These are phyloP conservation scores for Anas platyrhynchos DNA, from an alignment of 2,113 vertebrate species.

Conservation along the genomic window DNA sequence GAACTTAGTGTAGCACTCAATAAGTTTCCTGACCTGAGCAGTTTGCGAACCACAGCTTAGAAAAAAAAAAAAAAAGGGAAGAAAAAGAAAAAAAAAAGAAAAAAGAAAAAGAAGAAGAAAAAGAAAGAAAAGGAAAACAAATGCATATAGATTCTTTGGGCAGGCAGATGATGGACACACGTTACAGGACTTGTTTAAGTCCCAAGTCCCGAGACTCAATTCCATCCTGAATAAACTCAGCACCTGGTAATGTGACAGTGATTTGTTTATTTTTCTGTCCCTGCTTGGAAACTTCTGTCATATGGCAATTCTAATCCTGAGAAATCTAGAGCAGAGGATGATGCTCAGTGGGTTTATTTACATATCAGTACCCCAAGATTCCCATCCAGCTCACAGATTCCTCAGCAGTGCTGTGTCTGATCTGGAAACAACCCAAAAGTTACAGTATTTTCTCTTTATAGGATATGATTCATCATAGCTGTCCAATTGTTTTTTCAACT, in stretches of 20 bases:
- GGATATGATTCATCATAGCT: slow-evolving; percentile 36
- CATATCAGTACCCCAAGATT: not conserved
- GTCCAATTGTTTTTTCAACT: slow-evolving; percentile 23
- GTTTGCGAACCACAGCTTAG: not conserved
- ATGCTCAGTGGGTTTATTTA: not conserved
- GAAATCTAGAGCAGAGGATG: not conserved
- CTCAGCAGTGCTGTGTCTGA: not conserved
- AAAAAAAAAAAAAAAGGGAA: too few relatives aligned
- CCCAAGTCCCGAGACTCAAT: not conserved
- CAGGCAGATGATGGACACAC: fast-evolving
- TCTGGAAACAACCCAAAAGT: not conserved
- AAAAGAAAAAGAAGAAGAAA: too few relatives aligned
- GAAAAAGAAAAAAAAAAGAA: too few relatives aligned
- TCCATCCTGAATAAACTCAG: not conserved
- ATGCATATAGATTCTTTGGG: not conserved
- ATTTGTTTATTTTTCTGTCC: not conserved
- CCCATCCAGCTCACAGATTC: not conserved
- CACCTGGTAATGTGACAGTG: not conserved
- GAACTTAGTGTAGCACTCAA: slow-evolving; percentile 13
- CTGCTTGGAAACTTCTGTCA: not conserved
- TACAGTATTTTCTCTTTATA: slow-evolving; percentile 36
- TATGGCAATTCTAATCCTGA: not conserved
- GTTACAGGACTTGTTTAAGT: not conserved
- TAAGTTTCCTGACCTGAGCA: slow-evolving; percentile 30
- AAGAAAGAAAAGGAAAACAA: too few relatives aligned